These are phyloP conservation scores for Acanthurus lineatus DNA, from an alignment of 2,797 vertebrate genomes.

Conservation along the genomic window DNA sequence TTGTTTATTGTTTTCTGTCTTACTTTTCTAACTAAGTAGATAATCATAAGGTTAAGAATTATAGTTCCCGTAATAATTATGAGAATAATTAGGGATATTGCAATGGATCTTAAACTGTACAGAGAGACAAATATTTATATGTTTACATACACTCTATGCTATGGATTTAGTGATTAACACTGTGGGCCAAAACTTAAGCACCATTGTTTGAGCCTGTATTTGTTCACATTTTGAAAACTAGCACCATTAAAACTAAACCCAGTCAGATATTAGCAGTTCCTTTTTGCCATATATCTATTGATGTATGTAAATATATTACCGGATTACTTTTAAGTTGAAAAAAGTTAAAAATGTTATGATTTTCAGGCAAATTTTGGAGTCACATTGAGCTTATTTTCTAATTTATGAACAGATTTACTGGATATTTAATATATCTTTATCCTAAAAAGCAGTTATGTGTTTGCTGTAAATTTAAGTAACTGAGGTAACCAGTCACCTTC, in stretches of 20 bases:
- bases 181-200: neutral
- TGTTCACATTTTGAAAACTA: neutral
- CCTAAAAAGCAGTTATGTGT: no score
- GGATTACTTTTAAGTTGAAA: neutral
- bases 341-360: neutral
- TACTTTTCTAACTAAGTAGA: no score
- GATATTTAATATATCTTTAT: neutral
- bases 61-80: no score
- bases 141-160: neutral
- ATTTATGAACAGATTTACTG: neutral
- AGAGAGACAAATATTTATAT: no score
- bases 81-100: no score
- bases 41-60: no score
- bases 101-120: neutral
- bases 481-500: no score
- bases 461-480: no score
- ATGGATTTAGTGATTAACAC: neutral
- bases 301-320: neutral
- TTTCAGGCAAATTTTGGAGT: neutral
- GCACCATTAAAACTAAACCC: neutral
- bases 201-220: neutral
- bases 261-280: neutral
- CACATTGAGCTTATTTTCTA: neutral
- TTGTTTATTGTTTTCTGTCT: no score
- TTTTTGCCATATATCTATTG: neutral